Conservation (phyloP, 1,140 invertebrate genomes). For the Epicauta chinensis region DNA sequence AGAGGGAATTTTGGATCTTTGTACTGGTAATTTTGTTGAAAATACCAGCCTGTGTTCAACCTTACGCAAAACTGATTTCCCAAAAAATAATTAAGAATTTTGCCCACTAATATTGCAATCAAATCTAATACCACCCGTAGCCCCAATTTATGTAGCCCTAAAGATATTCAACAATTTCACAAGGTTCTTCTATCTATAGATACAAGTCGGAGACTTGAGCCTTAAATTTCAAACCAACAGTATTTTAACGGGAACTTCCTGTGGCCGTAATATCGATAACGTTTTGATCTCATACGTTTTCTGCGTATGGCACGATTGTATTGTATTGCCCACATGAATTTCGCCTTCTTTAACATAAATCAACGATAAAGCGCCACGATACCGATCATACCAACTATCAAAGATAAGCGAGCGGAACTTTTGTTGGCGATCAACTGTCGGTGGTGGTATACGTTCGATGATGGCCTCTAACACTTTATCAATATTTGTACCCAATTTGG, state of each 20-base stretch:
- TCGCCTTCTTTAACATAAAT: slow-evolving; percentile 73
- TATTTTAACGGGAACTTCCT: slow-evolving; percentile 59
- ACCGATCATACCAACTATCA: slow-evolving; percentile 91
- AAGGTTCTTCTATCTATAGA: too few relatives aligned
- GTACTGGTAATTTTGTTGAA: too few relatives aligned
- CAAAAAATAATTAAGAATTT: too few relatives aligned
- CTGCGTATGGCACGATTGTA: slow-evolving; percentile 56
- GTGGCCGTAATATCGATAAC: slow-evolving; percentile 74
- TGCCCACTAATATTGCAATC: too few relatives aligned
- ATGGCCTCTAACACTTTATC: slow-evolving; percentile 69
- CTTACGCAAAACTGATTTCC: too few relatives aligned
- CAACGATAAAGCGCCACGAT: slow-evolving; percentile 76
- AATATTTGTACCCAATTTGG: slow-evolving; percentile 82
- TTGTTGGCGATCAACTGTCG: slow-evolving; percentile 51
- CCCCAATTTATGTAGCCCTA: too few relatives aligned
- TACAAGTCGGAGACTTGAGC: too few relatives aligned
- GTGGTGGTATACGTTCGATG: slow-evolving; percentile 72
- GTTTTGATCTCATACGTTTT: slow-evolving; percentile 74
- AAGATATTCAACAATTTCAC: too few relatives aligned
- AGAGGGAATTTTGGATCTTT: too few relatives aligned
- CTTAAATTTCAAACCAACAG: slow-evolving; percentile 64
- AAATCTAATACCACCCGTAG: too few relatives aligned
- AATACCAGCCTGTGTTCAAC: too few relatives aligned
- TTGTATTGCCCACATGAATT: slow-evolving; percentile 60
- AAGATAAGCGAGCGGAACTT: slow-evolving; percentile 80